Evolutionary conservation across 2,888 invertebrate species (phyloP).

Genomic region (Tetrapedia diversipes): DNA sequence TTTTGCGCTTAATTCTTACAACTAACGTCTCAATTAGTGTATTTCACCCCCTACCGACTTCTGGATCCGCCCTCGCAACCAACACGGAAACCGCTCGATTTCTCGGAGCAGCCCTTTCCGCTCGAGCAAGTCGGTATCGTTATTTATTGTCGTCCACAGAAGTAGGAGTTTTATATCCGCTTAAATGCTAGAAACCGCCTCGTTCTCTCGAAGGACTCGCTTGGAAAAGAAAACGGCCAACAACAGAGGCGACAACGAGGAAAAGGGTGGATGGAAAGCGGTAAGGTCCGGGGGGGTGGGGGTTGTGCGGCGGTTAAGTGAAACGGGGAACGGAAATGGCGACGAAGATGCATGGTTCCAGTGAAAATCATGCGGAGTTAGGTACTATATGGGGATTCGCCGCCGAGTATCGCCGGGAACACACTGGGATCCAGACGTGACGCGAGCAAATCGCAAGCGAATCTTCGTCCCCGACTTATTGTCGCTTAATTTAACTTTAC

Average conservation of each 20-base stretch:
- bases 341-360: neutral
- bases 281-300: too few relatives aligned
- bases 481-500: constrained; percentile 53
- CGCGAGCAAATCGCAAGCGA: constrained; percentile 30
- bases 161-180: constrained; percentile 76
- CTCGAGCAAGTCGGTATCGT: constrained; percentile 63
- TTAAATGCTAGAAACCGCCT: constrained; percentile 66
- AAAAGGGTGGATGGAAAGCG: neutral
- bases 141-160: constrained; percentile 80
- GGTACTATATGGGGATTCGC: constrained; percentile 43
- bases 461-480: constrained; percentile 44
- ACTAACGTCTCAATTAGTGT: too few relatives aligned
- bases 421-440: constrained; percentile 35
- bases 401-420: constrained; percentile 49
- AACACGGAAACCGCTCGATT: constrained; percentile 11
- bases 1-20: too few relatives aligned
- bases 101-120: constrained; percentile 65
- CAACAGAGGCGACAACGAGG: neutral
- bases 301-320: too few relatives aligned
- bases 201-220: constrained; percentile 50
- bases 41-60: too few relatives aligned
- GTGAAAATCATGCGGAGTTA: constrained; percentile 28
- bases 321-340: neutral
- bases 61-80: too few relatives aligned
- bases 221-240: constrained; percentile 40